Conservation (phyloP, 2,888 invertebrate genomes). For the Notodromas monacha region DNA sequence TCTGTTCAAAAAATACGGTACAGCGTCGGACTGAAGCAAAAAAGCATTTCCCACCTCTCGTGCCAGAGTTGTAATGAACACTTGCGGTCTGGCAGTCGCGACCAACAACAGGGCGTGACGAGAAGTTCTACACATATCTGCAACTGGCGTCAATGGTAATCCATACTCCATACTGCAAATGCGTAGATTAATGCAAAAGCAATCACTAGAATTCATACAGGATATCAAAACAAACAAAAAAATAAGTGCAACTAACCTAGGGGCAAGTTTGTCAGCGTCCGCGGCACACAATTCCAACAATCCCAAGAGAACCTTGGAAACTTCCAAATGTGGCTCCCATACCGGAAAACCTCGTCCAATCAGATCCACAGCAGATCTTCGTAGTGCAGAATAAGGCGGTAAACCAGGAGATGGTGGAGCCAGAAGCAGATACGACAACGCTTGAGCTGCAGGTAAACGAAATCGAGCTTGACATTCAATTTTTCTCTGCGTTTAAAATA, state of each 20-base stretch:
- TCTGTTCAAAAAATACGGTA: no score
- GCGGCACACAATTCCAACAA: constrained; percentile 74
- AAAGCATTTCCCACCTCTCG: constrained; percentile 25
- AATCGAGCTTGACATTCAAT: no score
- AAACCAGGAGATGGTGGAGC: constrained; percentile 50
- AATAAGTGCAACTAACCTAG: constrained; percentile 20
- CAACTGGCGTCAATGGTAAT: constrained; percentile 66
- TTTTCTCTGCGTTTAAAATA: no score
- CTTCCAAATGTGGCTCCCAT: constrained; percentile 91
- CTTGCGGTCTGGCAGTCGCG: constrained; percentile 79
- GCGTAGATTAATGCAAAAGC: neutral
- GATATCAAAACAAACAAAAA: neutral
- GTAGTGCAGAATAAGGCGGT: constrained; percentile 64
- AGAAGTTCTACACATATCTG: constrained; percentile 85
- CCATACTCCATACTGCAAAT: constrained; percentile 52
- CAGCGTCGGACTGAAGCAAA: constrained; percentile 10
- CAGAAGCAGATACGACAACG: constrained; percentile 52
- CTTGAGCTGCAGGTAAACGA: neutral
- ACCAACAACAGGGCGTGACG: constrained; percentile 84
- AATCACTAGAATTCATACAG: neutral
- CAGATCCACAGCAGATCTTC: constrained; percentile 83
- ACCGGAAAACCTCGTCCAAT: constrained; percentile 89
- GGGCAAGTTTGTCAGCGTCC: constrained; percentile 59
- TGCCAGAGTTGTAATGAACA: constrained; percentile 92
- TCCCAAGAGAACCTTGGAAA: constrained; percentile 50